Base-by-base conservation (phyloP, 2,797 vertebrate genomes). In the Epinephelus coioides region DNA sequence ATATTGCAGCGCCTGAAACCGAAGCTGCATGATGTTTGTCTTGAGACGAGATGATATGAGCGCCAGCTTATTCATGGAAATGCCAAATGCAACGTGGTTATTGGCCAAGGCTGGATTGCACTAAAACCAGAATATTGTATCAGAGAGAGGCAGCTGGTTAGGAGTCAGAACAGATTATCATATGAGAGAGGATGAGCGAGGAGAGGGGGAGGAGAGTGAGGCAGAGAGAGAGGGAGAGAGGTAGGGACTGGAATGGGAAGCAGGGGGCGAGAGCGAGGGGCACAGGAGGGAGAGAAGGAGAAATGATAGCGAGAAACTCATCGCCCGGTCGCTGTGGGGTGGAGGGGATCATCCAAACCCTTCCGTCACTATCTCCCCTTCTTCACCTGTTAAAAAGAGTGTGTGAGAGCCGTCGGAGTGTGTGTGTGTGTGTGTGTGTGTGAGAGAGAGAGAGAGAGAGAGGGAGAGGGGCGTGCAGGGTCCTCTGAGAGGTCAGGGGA, bases 91-190 rank as follows among this genome's bases (percentile, higher is more conserved):
- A 89, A 85, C 71, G 78, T 89, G 90, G 91, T 90, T 92, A 91
- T 93, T 95, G 94, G 92, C 93, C 94, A 92, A 92, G 92, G 92
- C 93, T 92, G 93, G 92, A 94, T 95, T 94, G 94, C 89, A 92
- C 92, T 95, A 94, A 95, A 94, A 95, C 94, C 94, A 93, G 93
- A 95, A 95, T 94, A 94, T 94, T 94, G 92, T 94, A 94, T 95
- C 94, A 95, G 91, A 94, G 94, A 89, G 91, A 94, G 91, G 92
- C 95, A 96, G 95, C 94, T 95, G 95, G 93, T 95, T 94, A 92
- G 90, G 92, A 92, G 94, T 93, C 95, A 94, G 95, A 96, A 94
- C 92, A 95, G 95, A 96, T 96, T 95, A 95, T 92, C 91, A 93
- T 94, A 94, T 90, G 92, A 89, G 93, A 92, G 92, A 89, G 91